Percentiles rank a stretch among this genome's conserved stretches.
phyloP scores from a whole-genome alignment of 2,797 vertebrate genomes.

The Sebastes reedi region DNA sequence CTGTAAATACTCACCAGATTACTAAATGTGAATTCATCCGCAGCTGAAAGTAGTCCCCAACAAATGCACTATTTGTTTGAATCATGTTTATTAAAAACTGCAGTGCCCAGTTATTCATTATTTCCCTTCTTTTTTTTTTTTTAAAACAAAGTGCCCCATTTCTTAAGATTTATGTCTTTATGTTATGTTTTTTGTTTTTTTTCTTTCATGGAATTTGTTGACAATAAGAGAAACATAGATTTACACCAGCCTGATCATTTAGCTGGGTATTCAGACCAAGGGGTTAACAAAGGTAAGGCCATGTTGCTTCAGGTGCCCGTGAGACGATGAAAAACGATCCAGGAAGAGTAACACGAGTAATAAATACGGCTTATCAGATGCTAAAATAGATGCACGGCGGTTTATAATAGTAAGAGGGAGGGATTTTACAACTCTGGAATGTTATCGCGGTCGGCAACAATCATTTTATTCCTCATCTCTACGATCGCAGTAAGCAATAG shows the following conservation, averaged over 20 bases:
- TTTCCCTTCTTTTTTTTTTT: not conserved
- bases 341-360: not conserved
- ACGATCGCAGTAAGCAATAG: not conserved
- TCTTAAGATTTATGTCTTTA: not conserved
- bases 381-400: not conserved
- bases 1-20: no score
- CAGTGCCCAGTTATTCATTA: not conserved
- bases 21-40: no score
- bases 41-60: no score
- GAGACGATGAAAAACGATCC: not conserved
- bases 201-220: not conserved
- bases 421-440: not conserved
- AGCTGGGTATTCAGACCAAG: not conserved
- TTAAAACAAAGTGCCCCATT: not conserved
- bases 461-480: not conserved
- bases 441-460: not conserved
- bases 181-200: not conserved
- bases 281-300: not conserved
- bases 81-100: no score
- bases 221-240: not conserved
- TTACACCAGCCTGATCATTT: not conserved
- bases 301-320: not conserved
- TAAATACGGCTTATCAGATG: not conserved
- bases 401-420: not conserved
- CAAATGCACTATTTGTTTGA: no score